Evolutionary conservation across 1,140 invertebrate species (phyloP), one percentile per base, ranked within the genome.

Genomic region (Elymnias hypermnestra): DNA sequence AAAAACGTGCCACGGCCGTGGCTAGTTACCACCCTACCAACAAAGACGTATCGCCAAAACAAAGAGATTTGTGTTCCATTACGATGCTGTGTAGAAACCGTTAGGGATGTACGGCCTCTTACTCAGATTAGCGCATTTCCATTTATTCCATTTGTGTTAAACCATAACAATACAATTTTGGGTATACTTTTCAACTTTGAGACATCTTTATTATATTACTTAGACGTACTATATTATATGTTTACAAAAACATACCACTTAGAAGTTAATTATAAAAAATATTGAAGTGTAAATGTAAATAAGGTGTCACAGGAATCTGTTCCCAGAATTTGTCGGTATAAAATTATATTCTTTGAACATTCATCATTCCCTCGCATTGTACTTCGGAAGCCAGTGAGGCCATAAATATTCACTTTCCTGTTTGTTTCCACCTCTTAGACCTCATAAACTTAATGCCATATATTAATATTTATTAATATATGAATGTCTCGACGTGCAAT

Each of bases 381-480:
- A 65, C 64, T 58, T 63, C 56, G 58, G 65, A 59, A 68, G 63
- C 57, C 68, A 54, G 58, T 54, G 33, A 47, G 41, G 62, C 53
- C 41, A 73, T 77, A 81, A 78, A 78, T 75, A 73, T 75, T 73
- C 63, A 63, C 64, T 66, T 67, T 54, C 44, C 55, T 55, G 55
- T 72, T 72, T 74, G 63, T 69, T 72, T 57, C 66, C 58, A 66
- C 68, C 63, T 69, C 70, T 79, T 71, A 74, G 66, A 64, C 64
- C 53, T 67, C 72, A 62, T 79, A 76, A 78, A 77, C 57, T 74
- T 74, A 76, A 78, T 78, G 62, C 63, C 44, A 59, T 57, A 65
- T 73, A 79, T 79, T 83, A 75, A 73, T 78, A 74, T 78, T 81
- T 78, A 76, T 79, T 82, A 77, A 76, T 75, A 70, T 63, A 65